Evolutionary conservation across 2,888 invertebrate species (phyloP).

Genomic region (Melinaea menophilus): DNA sequence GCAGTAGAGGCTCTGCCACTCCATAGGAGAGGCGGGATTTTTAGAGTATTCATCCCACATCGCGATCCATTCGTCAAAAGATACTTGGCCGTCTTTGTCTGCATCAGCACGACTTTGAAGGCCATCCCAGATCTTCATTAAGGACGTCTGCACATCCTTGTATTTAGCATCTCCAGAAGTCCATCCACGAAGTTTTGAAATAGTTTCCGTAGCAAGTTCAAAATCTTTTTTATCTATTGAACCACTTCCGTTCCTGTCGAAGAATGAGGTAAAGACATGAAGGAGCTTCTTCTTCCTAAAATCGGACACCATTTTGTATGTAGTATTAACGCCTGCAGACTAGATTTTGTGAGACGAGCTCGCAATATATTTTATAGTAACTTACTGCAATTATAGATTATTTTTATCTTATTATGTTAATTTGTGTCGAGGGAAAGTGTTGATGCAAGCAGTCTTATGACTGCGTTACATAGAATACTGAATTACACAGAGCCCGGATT

Average conservation of each 20-base stretch:
- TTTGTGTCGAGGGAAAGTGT: slow-evolving; percentile 19
- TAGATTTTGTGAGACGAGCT: slow-evolving; percentile 13
- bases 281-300: slow-evolving; percentile 93
- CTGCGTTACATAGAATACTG: neutral
- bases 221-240: slow-evolving; percentile 92
- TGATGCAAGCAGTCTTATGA: slow-evolving; percentile 22
- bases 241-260: slow-evolving; percentile 93
- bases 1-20: slow-evolving; percentile 91
- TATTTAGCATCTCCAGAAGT: slow-evolving; percentile 83
- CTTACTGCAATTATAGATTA: slow-evolving; percentile 25
- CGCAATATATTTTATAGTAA: slow-evolving; percentile 28
- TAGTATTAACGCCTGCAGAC: neutral
- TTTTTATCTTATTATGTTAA: slow-evolving; percentile 19
- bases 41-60: slow-evolving; percentile 91
- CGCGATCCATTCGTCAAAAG: slow-evolving; percentile 90
- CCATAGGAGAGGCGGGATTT: slow-evolving; percentile 83
- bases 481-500: slow-evolving; percentile 1
- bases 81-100: slow-evolving; percentile 90
- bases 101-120: slow-evolving; percentile 88
- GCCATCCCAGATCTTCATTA: slow-evolving; percentile 91
- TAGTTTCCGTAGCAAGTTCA: slow-evolving; percentile 89
- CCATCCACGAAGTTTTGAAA: slow-evolving; percentile 89
- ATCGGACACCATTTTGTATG: slow-evolving; percentile 83
- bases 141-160: slow-evolving; percentile 83
- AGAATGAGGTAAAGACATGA: slow-evolving; percentile 91